A percentile compares a stretch with the other conserved stretches of the same genome.
Evolutionary conservation across 1,140 invertebrate species (phyloP).

Genomic region (Mya arenaria): DNA sequence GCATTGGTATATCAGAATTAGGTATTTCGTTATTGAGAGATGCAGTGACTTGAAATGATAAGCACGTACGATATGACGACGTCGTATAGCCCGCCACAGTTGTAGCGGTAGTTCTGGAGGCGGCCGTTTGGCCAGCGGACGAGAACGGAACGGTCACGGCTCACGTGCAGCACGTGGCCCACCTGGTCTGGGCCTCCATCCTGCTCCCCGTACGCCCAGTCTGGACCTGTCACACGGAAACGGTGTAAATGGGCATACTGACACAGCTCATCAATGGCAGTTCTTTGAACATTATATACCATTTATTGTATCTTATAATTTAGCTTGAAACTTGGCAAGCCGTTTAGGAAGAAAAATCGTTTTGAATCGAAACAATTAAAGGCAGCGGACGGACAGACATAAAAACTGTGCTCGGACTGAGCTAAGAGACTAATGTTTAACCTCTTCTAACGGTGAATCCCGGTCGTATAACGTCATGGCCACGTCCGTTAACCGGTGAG

Average conservation of each 20-base stretch:
- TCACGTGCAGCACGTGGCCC: neutral
- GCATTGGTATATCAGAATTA: too few species aligned
- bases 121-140: constrained; percentile 16
- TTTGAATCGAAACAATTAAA: neutral
- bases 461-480: neutral
- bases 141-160: neutral
- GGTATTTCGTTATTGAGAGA: too few species aligned
- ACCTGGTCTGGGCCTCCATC: constrained; percentile 33
- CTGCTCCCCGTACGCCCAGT: constrained; percentile 22
- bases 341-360: neutral
- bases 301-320: too few species aligned
- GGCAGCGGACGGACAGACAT: neutral
- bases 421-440: too few species aligned
- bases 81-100: constrained; percentile 19
- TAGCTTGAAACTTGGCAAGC: neutral
- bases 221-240: too few species aligned
- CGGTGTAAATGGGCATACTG: too few species aligned
- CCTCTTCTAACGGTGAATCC: constrained; percentile 28
- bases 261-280: too few species aligned
- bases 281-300: too few species aligned
- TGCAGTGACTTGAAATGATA: too few species aligned
- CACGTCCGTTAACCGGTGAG: neutral
- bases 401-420: too few species aligned
- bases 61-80: constrained; percentile 34
- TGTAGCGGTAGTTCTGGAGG: constrained; percentile 14